Evolutionary conservation across 2,113 vertebrate species (phyloP), one percentile per base, ranked within the genome.

Genomic region (Spea bombifrons): DNA sequence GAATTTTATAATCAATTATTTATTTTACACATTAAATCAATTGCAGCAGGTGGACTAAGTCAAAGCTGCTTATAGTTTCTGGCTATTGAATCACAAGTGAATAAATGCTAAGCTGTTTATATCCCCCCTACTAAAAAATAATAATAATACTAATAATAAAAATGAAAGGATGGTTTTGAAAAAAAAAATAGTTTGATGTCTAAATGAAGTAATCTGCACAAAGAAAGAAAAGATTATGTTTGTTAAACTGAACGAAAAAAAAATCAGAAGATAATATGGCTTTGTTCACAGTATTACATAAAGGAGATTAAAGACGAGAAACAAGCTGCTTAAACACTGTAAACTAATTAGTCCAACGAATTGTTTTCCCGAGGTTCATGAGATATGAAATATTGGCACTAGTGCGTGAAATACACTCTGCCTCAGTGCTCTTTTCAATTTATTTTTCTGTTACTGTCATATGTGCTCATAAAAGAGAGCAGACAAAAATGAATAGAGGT

Each of bases 251-350:
- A 85, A 84, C 83, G 83, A 86, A 83, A 85, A 88, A 69, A 90
- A 91, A 89, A 83, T 85, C 83, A 83, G 84, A 86, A 88, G 88
- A 92, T 93, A 89, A 90, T 88, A 88, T 86, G 85, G 85, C 87
- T 92, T 91, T 92, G 87, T 93, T 91, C 76, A 49, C 84, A 86
- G 85, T 88, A 89, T 91, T 90, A 85, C 87, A 86, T 88, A 90
- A 89, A 91, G 90, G 91, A 92, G 89, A 93, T 94, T 94, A 92
- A 91, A 90, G 88, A 90, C 43, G 48, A 82, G 82, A 88, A 92
- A 89, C 91, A 92, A 93, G 88, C 91, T 91, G 88, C 90, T 93
- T 91, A 93, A 93, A 92, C 88, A 89, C 87, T 90, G 90, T 93
- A 90, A 93, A 91, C 89, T 93, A 94, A 94, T 94, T 95, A 92